Percentiles rank a stretch among this genome's conserved stretches.
These are phyloP conservation scores for Drosophila ficusphila DNA, from an alignment of 1,140 invertebrate genomes.

Conservation along the genomic window DNA sequence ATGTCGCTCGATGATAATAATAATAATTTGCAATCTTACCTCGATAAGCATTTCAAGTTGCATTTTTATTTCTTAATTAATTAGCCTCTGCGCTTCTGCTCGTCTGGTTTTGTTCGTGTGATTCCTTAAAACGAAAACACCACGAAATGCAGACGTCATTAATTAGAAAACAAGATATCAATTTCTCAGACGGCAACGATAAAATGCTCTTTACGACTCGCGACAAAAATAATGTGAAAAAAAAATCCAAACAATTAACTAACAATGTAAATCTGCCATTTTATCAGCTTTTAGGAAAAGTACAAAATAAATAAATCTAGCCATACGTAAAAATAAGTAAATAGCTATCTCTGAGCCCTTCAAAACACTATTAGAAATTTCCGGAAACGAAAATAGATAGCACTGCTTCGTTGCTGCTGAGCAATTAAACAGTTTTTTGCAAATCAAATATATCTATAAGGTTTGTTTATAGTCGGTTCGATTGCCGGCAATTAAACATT, in stretches of 20 bases:
- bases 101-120: constrained; percentile 8
- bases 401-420: not conserved
- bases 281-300: no score
- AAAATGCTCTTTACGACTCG: constrained; percentile 2
- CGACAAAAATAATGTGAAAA: not conserved
- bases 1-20: constrained; percentile 26
- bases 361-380: not conserved
- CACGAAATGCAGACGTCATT: constrained; percentile 36
- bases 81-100: constrained; percentile 7
- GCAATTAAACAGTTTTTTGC: not conserved
- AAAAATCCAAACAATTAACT: no score
- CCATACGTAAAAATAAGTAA: not conserved
- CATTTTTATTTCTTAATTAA: constrained; percentile 52
- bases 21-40: constrained; percentile 44
- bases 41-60: constrained; percentile 52
- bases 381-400: not conserved
- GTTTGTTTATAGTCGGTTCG: not conserved
- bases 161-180: constrained; percentile 15
- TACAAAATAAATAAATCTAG: no score
- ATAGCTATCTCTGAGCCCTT: not conserved
- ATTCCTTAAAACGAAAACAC: constrained; percentile 14
- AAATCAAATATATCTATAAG: not conserved
- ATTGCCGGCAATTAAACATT: constrained; percentile 6
- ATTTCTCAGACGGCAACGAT: not conserved
- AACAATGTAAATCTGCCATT: no score